These are phyloP conservation scores for Phorcus lineatus DNA, from an alignment of 2,888 invertebrate species.

Conservation along the genomic window DNA sequence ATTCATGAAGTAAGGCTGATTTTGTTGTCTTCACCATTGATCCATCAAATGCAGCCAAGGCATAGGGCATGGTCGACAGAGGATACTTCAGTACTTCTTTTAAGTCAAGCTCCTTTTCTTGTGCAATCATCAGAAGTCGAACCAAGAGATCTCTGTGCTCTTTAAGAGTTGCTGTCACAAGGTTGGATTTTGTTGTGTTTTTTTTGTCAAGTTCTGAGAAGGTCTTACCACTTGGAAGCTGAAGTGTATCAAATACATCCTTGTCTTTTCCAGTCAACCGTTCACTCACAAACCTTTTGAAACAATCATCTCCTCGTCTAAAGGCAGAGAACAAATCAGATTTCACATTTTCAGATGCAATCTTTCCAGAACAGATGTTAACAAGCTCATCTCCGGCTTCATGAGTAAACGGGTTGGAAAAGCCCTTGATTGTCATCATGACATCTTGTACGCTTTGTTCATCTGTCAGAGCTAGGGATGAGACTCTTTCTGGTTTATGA, in stretches of 20 bases:
- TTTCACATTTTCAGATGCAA: background rate
- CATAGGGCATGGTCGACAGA: background rate
- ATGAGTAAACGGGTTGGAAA: background rate
- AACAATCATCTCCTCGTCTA: background rate
- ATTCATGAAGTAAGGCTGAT: background rate
- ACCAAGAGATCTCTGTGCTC: background rate
- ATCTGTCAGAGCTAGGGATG: background rate
- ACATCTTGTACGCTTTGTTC: background rate
- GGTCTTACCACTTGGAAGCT: background rate
- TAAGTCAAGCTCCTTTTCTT: conserved; percentile 17
- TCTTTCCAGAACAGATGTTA: background rate
- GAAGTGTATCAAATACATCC: conserved; percentile 10
- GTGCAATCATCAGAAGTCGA: conserved; percentile 9
- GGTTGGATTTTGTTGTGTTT: background rate
- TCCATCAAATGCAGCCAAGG: conserved; percentile 11
- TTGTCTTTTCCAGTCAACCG: background rate
- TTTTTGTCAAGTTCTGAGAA: conserved; percentile 13
- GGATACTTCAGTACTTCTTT: conserved; percentile 8
- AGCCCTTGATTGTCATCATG: background rate
- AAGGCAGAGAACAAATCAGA: background rate
- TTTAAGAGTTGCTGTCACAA: background rate
- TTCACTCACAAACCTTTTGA: background rate
- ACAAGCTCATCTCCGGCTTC: background rate
- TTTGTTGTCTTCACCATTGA: conserved; percentile 8
- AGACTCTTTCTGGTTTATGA: background rate